Percentiles rank a stretch among this genome's conserved stretches.
These are phyloP conservation scores for Drosophila tropicalis DNA, from an alignment of 1,140 invertebrate species.

Conservation along the genomic window DNA sequence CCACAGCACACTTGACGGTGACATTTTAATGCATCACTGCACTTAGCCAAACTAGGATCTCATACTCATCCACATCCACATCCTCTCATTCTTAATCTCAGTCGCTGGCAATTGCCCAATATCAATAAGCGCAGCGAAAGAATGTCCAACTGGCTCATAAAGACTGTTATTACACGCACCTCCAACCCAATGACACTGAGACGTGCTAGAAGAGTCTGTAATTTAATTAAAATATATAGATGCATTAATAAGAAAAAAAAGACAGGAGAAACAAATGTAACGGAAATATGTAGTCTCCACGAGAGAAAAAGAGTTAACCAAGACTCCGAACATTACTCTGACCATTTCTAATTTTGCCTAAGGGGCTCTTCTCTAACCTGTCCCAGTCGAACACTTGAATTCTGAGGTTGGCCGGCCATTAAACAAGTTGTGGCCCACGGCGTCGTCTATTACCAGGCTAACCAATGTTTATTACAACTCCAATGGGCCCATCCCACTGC, in stretches of 20 bases:
- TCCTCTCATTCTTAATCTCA: slow-evolving; percentile 16
- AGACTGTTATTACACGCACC: slow-evolving; percentile 62
- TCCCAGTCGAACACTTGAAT: slow-evolving; percentile 1
- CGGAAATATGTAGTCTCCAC: slow-evolving; percentile 8
- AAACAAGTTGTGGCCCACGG: slow-evolving; percentile 17
- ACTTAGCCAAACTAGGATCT: slow-evolving; percentile 29
- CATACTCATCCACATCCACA: slow-evolving; percentile 21
- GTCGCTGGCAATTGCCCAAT: slow-evolving; percentile 3
- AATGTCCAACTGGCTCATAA: slow-evolving; percentile 50
- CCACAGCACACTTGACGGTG: slow-evolving; percentile 12
- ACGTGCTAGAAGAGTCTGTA: slow-evolving; percentile 45
- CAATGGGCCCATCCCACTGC: slow-evolving; percentile 12
- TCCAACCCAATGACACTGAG: not conserved
- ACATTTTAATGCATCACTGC: slow-evolving; percentile 74
- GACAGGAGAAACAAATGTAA: slow-evolving; percentile 3
- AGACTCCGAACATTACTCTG: not conserved
- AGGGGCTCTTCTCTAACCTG: slow-evolving; percentile 3
- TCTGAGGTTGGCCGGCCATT: slow-evolving; percentile 17
- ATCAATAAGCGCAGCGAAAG: slow-evolving; percentile 61
- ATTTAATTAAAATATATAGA: slow-evolving; percentile 79
- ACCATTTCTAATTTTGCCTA: slow-evolving; percentile 12
- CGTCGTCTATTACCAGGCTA: slow-evolving; percentile 8
- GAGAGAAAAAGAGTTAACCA: not conserved
- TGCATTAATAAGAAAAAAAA: slow-evolving; percentile 58
- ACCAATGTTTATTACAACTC: slow-evolving; percentile 21